Percentiles rank a stretch among this genome's conserved stretches.
Conservation (phyloP, 2,113 vertebrate genomes). For the Cacatua alba region DNA sequence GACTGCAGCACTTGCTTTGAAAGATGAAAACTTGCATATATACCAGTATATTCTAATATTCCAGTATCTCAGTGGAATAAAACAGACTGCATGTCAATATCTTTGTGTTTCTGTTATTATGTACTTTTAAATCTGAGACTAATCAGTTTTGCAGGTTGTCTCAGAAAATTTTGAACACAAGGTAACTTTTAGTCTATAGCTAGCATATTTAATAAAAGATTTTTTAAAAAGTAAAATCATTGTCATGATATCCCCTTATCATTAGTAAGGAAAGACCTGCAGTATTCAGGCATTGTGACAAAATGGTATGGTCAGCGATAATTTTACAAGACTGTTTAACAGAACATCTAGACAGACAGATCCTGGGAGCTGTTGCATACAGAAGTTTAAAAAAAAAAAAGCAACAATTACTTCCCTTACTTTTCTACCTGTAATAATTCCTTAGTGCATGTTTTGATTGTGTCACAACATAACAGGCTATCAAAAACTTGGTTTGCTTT, state of each 20-base stretch:
- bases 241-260: not conserved
- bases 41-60: not conserved
- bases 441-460: not conserved
- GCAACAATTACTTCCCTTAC: not conserved
- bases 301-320: not conserved
- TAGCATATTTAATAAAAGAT: not conserved
- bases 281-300: not conserved
- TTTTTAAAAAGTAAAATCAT: rapidly evolving
- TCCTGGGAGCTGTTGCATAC: not conserved
- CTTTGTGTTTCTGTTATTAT: not conserved
- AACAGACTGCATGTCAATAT: not conserved
- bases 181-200: not conserved
- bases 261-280: not conserved
- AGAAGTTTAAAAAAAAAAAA: rapidly evolving
- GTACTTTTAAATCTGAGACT: not conserved
- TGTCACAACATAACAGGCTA: not conserved
- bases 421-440: not conserved
- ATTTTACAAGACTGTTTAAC: not conserved
- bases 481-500: not conserved
- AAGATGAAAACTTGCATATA: not conserved
- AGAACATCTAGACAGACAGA: not conserved
- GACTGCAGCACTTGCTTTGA: not conserved
- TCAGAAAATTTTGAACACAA: not conserved
- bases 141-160: not conserved
- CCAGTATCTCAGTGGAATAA: not conserved